Evolutionary conservation across 2,797 vertebrate species (phyloP), one percentile per base, ranked within the genome.

Genomic region (Sphenodon punctatus): DNA sequence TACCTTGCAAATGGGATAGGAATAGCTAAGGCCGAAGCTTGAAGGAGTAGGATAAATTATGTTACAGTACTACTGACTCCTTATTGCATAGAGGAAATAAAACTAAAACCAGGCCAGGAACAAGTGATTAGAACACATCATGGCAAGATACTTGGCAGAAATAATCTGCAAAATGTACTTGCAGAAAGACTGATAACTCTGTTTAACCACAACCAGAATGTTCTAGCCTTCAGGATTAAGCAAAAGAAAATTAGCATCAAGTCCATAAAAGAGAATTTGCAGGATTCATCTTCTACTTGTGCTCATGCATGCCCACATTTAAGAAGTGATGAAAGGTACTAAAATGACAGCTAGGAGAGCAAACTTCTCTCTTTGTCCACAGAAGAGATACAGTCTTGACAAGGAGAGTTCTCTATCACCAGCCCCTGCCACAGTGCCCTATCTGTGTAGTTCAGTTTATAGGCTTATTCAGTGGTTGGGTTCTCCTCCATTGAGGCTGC

Each of bases 391-490:
- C 30, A 49, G 41, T 0, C 10, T 9, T 10, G 22, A 63, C 43
- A 22, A 19, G 25, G 9, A 87, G 25, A 4, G 5, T 25, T 75
- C 27, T 61, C 65, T 45, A 22, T 1, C 8, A 9, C n/a, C 27
- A n/a, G 13, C 22, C 25, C 48, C n/a, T 51, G n/a, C 27, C 14
- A 23, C 45, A 45, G 8, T 61, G 66, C 61, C 59, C 84, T 59
- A n/a, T 2, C 60, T 39, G 5, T 7, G 23, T 63, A 63, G 60
- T 67, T 72, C 78, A 48, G 56, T 7, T 15, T 10, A 45, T 14
- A 10, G n/a, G n/a, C 32, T 30, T 32, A 55, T 48, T 79, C 76
- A 86, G 69, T 75, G 60, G 66, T 41, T 55, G 22, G 11, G n/a
- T n/a, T n/a, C n/a, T n/a, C n/a, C n/a, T n/a, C n/a, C n/a, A n/a